Base-by-base conservation (phyloP, 2,113 vertebrate species). In the Leptosomus discolor region DNA sequence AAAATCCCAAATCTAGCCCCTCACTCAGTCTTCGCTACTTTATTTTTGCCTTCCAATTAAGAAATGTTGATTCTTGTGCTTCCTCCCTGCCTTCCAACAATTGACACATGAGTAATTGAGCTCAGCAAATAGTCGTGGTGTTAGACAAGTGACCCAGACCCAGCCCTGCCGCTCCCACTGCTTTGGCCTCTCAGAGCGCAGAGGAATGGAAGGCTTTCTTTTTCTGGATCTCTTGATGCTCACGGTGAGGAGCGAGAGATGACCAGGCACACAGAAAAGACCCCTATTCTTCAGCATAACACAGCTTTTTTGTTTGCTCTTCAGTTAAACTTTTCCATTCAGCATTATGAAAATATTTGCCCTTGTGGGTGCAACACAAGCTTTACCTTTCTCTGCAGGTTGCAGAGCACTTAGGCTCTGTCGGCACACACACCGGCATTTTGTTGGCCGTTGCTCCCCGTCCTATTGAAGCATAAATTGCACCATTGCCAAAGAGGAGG, bases 371-470 rank as follows among this genome's bases (percentile, higher is more conserved):
- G 23, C 37, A 50, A 45, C 48, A 17, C 3, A 23, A 54, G 32
- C 16, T 18, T 6, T 13, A 12, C 65, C 22, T 15, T 82, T 23
- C 69, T n/a, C 41, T 70, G 70, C 36, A 46, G 43, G 17, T 1
- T 56, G 50, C 27, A 53, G 37, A 77, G 30, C 34, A 32, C 24
- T 70, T 21, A 9, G 43, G 15, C 8, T 30, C 23, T 50, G 15
- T n/a, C 4, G 2, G 16, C 53, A 56, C 24, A 51, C 24, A 6
- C 21, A 5, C 0, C 26, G 34, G 27, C 13, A 27, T 64, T 77
- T 29, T 6, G 0, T 8, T 29, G 30, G 27, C 23, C 23, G 3
- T 39, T 6, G 5, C 15, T 65, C 22, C 54, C 13, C 37, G 30
- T 20, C 54, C 58, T 12, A 2, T 4, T 18, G 45, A 78, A 93